phyloP scores from a whole-genome alignment of 1,140 invertebrate species.

The Lordiphosa collinella region DNA sequence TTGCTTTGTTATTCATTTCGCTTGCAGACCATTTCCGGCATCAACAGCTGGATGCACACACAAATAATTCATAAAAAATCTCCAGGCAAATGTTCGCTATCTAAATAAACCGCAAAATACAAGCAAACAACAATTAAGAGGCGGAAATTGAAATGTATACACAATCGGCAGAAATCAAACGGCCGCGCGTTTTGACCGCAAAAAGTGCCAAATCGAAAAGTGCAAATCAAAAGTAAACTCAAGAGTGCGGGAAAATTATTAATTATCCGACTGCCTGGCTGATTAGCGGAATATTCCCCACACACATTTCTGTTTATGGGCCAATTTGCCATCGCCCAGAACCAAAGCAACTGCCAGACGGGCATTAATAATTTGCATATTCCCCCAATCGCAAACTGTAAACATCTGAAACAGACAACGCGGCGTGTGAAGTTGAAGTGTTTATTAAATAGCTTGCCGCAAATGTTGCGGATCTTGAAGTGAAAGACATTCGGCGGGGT shows the following conservation, averaged over 20 bases:
- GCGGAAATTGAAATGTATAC: conserved; percentile 59
- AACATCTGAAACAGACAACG: conserved; percentile 31
- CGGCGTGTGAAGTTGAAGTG: conserved; percentile 64
- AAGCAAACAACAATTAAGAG: conserved; percentile 36
- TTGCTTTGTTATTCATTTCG: conserved; percentile 54
- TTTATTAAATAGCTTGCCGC: conserved; percentile 66
- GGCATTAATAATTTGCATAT: conserved; percentile 53
- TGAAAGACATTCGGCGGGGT: conserved; percentile 35
- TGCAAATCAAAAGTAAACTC: conserved; percentile 48
- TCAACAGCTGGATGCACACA: conserved; percentile 52
- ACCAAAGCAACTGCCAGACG: conserved; percentile 24
- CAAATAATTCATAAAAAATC: conserved; percentile 5
- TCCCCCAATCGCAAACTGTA: conserved; percentile 22
- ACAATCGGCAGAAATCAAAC: conserved; percentile 34
- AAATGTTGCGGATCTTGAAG: conserved; percentile 37
- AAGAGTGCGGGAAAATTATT: conserved; percentile 40
- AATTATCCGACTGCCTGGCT: conserved; percentile 42
- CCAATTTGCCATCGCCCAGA: conserved; percentile 33
- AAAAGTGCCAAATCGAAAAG: conserved; percentile 54
- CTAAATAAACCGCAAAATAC: conserved; percentile 12
- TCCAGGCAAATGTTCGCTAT: conserved; percentile 31
- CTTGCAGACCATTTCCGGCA: conserved; percentile 60
- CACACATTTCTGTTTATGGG: conserved; percentile 42
- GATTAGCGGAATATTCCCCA: conserved; percentile 20
- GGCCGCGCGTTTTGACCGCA: conserved; percentile 4